Evolutionary conservation across 2,113 vertebrate genomes (phyloP), one percentile per base, ranked within the genome.

Genomic region (Zosterops borbonicus): DNA sequence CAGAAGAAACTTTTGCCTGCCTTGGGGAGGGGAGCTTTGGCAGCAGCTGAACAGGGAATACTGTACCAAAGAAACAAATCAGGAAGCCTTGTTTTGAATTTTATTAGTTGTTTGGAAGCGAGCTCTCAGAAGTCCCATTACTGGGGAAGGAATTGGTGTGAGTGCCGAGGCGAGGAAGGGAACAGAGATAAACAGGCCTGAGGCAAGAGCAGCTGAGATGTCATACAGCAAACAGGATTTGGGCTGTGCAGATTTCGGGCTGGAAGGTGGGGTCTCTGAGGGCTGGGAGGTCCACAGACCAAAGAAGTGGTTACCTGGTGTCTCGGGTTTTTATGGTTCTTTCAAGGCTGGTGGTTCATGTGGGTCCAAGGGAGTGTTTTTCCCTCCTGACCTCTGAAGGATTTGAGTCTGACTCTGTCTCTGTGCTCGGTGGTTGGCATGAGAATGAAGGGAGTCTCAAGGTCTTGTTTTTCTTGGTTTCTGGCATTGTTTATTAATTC

Each of bases 41-140:
- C 75, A 92, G 68, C 5, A 81, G 71, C 47, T 87, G 79, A 52
- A 49, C 44, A 16, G 65, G 86, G 90, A 96, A 90, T 78, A 47
- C 16, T 22, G n/a, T 39, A 83, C 70, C 82, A 83, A 62, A 78
- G 84, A 75, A 88, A 83, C n/a, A n/a, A n/a, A 83, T 77, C 68
- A 50, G 64, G 52, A 86, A 83, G 73, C 27, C 88, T 94, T 78
- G 41, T 68, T 90, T 81, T 89, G 83, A 95, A 95, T 88, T 92
- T 86, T 71, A 89, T 89, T 86, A 84, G 68, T 33, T 77, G 64
- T 12, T 92, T 93, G 76, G 89, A 96, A 92, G 63, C 18, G 90
- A 71, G 59, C 56, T 95, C 90, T 94, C 75, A 14, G 7, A 90
- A 85, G 84, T 55, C 77, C 83, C 55, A 47, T 95, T 95, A 87